Conservation (phyloP, 1,140 invertebrate species). For the Mactra quadrangularis region DNA sequence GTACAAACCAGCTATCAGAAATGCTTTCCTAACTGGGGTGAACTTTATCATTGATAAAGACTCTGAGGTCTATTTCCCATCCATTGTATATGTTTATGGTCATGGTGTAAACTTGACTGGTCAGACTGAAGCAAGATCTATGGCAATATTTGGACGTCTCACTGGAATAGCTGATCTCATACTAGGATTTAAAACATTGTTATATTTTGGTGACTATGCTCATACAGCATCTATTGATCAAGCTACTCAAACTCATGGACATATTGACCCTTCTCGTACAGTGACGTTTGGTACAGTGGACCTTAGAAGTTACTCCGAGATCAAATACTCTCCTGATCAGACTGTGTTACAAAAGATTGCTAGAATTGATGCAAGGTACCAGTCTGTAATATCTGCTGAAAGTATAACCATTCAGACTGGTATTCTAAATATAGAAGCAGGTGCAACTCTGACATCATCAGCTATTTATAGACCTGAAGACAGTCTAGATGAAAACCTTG, state of each 20-base stretch:
- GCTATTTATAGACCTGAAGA: conserved; percentile 69
- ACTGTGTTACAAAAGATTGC: conserved; percentile 68
- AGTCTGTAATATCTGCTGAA: conserved; percentile 74
- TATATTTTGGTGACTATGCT: conserved; percentile 65
- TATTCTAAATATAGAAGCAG: conserved; percentile 73
- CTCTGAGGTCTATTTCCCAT: conserved; percentile 71
- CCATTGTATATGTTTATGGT: conserved; percentile 72
- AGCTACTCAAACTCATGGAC: not conserved
- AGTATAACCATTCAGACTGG: conserved; percentile 68
- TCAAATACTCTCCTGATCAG: conserved; percentile 70
- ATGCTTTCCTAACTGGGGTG: conserved; percentile 71
- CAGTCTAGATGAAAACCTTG: conserved; percentile 64
- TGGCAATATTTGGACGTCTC: conserved; percentile 68
- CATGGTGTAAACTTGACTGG: conserved; percentile 61
- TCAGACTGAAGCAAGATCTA: conserved; percentile 64
- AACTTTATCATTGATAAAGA: conserved; percentile 74
- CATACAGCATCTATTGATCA: conserved; percentile 68
- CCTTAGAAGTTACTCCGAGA: conserved; percentile 68
- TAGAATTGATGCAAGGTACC: conserved; percentile 68
- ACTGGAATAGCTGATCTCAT: conserved; percentile 71
- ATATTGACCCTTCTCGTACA: conserved; percentile 63
- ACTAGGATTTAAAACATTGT: conserved; percentile 67
- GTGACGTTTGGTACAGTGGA: conserved; percentile 73
- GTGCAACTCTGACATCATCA: conserved; percentile 69
- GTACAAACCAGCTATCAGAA: conserved; percentile 66